These are phyloP conservation scores for Zoanthus sansibaricus DNA, from an alignment of 92 coral and sea anemone species.

Conservation along the genomic window DNA sequence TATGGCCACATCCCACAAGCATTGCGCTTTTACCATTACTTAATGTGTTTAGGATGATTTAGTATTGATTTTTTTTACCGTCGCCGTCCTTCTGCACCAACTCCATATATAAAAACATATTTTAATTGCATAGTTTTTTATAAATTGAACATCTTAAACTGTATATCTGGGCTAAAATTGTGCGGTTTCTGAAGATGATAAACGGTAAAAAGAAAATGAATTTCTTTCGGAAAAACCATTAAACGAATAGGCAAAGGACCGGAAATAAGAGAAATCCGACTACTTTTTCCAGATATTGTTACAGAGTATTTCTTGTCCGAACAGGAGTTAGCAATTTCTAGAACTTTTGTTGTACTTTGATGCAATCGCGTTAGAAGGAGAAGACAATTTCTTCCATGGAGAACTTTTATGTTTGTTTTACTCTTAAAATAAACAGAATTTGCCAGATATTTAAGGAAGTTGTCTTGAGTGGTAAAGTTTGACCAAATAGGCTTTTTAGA, in stretches of 20 bases:
- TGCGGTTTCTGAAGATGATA: conserved; percentile 71
- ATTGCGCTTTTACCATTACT: too few relatives aligned
- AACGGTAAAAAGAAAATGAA: conserved; percentile 79
- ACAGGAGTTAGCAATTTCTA: conserved; percentile 85
- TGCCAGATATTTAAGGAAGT: conserved; percentile 55
- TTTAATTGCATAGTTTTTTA: background rate
- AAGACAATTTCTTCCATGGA: conserved; percentile 72
- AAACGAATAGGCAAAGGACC: conserved; percentile 69
- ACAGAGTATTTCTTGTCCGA: conserved; percentile 66
- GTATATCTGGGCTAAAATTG: conserved; percentile 46
- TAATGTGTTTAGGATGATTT: too few relatives aligned
- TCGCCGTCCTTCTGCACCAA: too few relatives aligned
- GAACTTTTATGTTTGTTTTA: conserved; percentile 69
- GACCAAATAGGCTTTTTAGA: conserved; percentile 64
- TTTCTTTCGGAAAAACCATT: conserved; percentile 63
- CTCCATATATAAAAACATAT: too few relatives aligned
- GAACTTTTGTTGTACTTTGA: conserved; percentile 48
- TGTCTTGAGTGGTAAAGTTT: conserved; percentile 55
- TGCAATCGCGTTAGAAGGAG: conserved; percentile 81
- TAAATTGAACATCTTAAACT: background rate
- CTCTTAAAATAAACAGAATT: conserved; percentile 73
- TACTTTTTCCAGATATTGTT: conserved; percentile 73
- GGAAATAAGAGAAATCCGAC: conserved; percentile 63
- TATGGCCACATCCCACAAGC: too few relatives aligned
- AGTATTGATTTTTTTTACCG: too few relatives aligned